Evolutionary conservation across 2,888 invertebrate species (phyloP).

Genomic region (Caenorhabditis sp.): DNA sequence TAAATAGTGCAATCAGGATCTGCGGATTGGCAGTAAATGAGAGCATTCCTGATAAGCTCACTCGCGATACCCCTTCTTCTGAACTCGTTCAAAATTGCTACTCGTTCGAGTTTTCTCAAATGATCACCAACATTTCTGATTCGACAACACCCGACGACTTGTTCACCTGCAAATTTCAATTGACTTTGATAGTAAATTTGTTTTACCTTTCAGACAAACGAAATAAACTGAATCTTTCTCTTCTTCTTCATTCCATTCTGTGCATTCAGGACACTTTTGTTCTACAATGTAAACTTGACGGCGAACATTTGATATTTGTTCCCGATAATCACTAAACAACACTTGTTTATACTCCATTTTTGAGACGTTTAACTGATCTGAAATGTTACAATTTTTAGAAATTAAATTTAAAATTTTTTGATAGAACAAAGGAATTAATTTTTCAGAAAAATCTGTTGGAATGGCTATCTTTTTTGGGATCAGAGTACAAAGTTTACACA

Average conservation of each 20-base stretch:
- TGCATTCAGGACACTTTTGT: slow-evolving; percentile 38
- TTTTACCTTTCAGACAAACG: slow-evolving; percentile 22
- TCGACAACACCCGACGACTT: slow-evolving; percentile 23
- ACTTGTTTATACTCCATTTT: slow-evolving; percentile 27
- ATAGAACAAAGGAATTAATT: no score
- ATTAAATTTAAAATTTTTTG: no score
- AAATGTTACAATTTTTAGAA: no score
- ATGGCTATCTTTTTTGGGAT: no score
- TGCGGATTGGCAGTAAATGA: slow-evolving; percentile 12
- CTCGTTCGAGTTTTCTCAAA: slow-evolving; percentile 32
- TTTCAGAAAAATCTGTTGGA: no score
- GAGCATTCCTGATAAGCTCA: slow-evolving; percentile 21
- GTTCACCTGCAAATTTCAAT: slow-evolving; percentile 3
- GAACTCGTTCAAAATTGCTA: slow-evolving; percentile 32
- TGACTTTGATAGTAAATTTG: no score
- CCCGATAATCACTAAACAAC: slow-evolving; percentile 20
- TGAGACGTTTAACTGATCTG: neutral
- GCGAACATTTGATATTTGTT: slow-evolving; percentile 19
- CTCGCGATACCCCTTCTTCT: slow-evolving; percentile 26
- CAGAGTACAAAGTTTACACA: no score
- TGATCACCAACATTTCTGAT: slow-evolving; percentile 18
- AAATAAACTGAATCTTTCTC: slow-evolving; percentile 30
- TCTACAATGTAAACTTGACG: slow-evolving; percentile 41
- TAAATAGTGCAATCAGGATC: slow-evolving; percentile 16
- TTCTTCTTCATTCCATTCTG: slow-evolving; percentile 44